Evolutionary conservation across 1,140 invertebrate genomes (phyloP).

Genomic region (Hylaeus volcanicus): DNA sequence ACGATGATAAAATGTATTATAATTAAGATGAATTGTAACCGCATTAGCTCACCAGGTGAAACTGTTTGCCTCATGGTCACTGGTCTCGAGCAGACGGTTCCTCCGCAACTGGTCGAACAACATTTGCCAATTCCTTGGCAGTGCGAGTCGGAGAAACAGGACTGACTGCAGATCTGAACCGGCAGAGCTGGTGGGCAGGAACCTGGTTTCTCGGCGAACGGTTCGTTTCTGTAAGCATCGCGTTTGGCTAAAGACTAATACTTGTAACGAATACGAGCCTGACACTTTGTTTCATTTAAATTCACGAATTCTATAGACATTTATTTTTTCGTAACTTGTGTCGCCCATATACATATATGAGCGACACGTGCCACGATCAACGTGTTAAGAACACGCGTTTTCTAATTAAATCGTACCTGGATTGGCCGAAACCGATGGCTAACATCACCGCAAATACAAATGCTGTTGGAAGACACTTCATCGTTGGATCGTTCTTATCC

Average conservation of each 20-base stretch:
- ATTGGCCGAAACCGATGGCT: constrained; percentile 11
- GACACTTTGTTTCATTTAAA: no score
- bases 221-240: constrained; percentile 18
- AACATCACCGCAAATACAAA: constrained; percentile 4
- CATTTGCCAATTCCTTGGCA: constrained; percentile 77
- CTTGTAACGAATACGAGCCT: no score
- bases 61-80: constrained; percentile 71
- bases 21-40: no score
- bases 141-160: constrained; percentile 70
- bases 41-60: constrained; percentile 9
- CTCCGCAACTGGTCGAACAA: constrained; percentile 82
- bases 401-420: constrained; percentile 5
- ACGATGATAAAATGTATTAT: no score
- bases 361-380: no score
- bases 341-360: no score
- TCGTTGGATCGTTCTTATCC: constrained; percentile 5
- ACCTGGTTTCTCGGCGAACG: constrained; percentile 65
- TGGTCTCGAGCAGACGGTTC: constrained; percentile 80
- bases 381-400: no score
- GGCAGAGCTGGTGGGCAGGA: constrained; percentile 74
- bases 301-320: no score
- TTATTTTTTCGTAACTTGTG: no score
- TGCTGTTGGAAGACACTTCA: constrained; percentile 22
- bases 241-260: not conserved
- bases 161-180: constrained; percentile 69